Conservation (phyloP, 2,797 vertebrate species). For the Sardinella longiceps region DNA sequence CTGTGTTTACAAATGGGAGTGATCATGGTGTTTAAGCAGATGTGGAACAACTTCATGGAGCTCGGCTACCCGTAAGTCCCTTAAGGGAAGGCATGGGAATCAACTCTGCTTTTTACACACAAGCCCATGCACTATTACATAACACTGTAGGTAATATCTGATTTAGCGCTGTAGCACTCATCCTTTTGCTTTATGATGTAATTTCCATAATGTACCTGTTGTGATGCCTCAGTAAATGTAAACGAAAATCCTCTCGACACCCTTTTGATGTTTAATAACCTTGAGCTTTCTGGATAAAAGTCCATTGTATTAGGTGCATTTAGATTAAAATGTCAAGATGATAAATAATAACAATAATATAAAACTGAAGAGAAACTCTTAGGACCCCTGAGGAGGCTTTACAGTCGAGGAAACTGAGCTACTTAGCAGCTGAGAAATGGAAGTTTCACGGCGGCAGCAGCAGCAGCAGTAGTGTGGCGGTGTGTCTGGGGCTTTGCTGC, state of each 20-base stretch:
- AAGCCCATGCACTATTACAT: background rate
- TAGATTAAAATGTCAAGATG: background rate
- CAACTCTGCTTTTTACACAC: background rate
- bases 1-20: conserved; percentile 99
- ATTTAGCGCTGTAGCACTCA: background rate
- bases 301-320: background rate
- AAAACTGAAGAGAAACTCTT: background rate
- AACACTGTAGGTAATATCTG: background rate
- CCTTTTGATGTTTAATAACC: background rate
- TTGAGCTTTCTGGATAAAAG: background rate
- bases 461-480: background rate
- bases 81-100: conserved; percentile 63
- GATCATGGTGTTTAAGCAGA: conserved; percentile 99
- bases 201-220: background rate
- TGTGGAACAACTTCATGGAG: conserved; percentile 99
- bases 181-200: background rate
- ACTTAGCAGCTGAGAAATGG: conserved; percentile 4
- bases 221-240: background rate
- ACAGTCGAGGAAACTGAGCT: background rate
- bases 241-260: background rate
- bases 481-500: background rate
- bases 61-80: conserved; percentile 87
- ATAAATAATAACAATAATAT: background rate
- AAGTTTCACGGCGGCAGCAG: background rate
- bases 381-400: background rate